Evolutionary conservation across 2,113 vertebrate species (phyloP).

Genomic region (Tragulus kanchil): DNA sequence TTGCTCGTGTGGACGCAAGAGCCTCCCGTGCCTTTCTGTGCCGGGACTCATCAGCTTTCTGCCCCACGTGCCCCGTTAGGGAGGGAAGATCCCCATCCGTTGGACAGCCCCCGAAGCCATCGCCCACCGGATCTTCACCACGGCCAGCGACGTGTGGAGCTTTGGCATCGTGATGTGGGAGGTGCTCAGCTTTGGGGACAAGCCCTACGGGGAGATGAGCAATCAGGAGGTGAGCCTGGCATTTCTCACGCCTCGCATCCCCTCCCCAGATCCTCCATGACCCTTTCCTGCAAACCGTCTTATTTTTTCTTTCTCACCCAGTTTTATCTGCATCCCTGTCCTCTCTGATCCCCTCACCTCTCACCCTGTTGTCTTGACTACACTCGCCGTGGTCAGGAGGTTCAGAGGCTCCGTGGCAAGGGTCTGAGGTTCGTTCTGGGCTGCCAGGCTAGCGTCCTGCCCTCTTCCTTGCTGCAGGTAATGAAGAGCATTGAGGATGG

Average conservation of each 20-base stretch:
- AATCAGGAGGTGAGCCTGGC: constrained; percentile 89
- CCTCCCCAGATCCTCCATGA: background rate
- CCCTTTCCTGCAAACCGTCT: background rate
- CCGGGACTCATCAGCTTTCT: background rate
- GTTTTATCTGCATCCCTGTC: background rate
- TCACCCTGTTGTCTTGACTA: background rate
- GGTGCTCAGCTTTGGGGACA: constrained; percentile 91
- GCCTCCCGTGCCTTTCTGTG: background rate
- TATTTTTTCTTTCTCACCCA: background rate
- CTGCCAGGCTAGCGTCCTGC: background rate
- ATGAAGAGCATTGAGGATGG: constrained; percentile 90
- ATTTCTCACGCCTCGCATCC: background rate
- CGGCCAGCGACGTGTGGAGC: constrained; percentile 91
- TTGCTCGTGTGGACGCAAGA: fast-evolving
- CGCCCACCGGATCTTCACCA: constrained; percentile 89
- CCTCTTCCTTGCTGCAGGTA: constrained; percentile 78
- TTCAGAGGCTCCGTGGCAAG: background rate
- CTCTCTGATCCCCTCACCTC: background rate
- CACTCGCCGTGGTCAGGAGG: background rate
- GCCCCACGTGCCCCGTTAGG: constrained; percentile 74
- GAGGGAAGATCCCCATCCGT: constrained; percentile 90
- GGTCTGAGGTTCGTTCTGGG: background rate
- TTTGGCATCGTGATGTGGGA: constrained; percentile 92
- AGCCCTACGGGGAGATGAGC: constrained; percentile 90
- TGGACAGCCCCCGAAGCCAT: constrained; percentile 92